Conservation (phyloP, 2,113 vertebrate genomes). For the Pontoporia blainvillei region DNA sequence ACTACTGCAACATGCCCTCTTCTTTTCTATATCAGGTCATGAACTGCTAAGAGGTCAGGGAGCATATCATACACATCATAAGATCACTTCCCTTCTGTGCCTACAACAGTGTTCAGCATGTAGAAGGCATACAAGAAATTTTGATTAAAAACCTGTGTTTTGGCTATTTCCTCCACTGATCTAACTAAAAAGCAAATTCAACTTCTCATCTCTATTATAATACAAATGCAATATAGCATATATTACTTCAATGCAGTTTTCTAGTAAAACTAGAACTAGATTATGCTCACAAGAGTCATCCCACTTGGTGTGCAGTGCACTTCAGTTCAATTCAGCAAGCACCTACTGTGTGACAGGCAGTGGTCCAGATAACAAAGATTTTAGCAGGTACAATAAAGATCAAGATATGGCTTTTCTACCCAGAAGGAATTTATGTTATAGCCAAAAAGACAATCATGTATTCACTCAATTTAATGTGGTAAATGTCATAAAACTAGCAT, state of each 20-base stretch:
- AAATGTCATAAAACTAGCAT: background rate
- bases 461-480: background rate
- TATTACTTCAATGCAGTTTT: background rate
- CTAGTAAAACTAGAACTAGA: no score
- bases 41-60: background rate
- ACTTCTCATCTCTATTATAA: background rate
- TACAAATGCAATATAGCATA: background rate
- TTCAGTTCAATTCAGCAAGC: background rate
- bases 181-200: conserved; percentile 27
- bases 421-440: background rate
- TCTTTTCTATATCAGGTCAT: background rate
- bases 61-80: background rate
- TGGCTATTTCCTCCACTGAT: conserved; percentile 3
- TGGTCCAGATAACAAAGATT: background rate
- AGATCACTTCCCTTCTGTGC: background rate
- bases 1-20: background rate
- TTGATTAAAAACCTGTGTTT: background rate
- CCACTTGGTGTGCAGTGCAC: background rate
- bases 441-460: background rate
- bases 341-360: background rate
- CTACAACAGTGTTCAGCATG: background rate
- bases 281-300: background rate
- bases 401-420: background rate
- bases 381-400: background rate
- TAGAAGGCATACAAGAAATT: background rate